phyloP scores from a whole-genome alignment of 2,888 invertebrate species.

The Rhimphoctona megacephalus region DNA sequence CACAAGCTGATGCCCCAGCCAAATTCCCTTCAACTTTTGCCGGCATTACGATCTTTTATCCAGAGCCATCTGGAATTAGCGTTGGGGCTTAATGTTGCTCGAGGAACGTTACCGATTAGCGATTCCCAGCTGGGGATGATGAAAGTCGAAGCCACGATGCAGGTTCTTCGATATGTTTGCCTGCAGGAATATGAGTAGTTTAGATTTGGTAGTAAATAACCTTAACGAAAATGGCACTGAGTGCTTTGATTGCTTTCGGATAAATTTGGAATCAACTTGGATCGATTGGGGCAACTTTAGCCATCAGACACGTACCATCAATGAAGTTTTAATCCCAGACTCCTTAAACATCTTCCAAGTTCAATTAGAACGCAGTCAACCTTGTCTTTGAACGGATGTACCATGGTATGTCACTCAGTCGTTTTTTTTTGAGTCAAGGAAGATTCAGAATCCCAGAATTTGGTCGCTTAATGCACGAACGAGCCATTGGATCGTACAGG shows the following conservation, averaged over 20 bases:
- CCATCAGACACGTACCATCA: not conserved
- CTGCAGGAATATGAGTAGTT: not conserved
- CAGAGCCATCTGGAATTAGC: constrained; percentile 4
- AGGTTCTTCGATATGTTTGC: not conserved
- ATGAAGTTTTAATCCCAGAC: not conserved
- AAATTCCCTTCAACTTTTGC: not conserved
- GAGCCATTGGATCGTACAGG: not conserved
- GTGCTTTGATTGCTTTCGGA: not conserved
- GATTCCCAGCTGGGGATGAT: not conserved
- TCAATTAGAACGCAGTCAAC: not conserved
- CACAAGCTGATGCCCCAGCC: not conserved
- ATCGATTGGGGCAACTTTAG: not conserved
- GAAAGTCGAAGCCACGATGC: not conserved
- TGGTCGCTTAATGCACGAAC: not conserved
- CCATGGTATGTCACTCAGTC: too few species aligned
- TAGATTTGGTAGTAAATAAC: not conserved
- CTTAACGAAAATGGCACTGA: not conserved
- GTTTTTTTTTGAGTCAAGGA: not conserved
- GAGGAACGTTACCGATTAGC: not conserved
- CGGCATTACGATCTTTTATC: not conserved
- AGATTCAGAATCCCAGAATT: not conserved
- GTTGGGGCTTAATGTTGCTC: not conserved
- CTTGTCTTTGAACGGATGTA: not conserved
- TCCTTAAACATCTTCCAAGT: not conserved
- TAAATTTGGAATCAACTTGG: not conserved